Conservation (phyloP, 2,888 invertebrate genomes). For the Eucriotettix oculatus region DNA sequence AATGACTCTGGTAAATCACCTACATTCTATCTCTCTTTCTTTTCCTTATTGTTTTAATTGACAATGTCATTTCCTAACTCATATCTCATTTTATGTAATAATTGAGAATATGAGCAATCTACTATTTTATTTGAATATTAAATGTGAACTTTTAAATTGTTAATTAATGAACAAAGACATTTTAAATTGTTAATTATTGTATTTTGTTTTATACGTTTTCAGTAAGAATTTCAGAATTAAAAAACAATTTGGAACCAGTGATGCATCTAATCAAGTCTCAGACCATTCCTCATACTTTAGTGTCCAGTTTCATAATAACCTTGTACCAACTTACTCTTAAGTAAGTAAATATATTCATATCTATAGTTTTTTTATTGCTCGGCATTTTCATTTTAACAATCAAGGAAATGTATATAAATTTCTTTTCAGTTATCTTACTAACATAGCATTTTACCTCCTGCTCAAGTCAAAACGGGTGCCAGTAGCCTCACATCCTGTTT, state of each 20-base stretch:
- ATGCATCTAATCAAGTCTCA: slow-evolving; percentile 42
- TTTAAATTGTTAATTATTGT: no score
- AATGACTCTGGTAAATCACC: no score
- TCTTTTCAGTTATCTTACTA: slow-evolving; percentile 62
- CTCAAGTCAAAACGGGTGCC: slow-evolving; percentile 58
- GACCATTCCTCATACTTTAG: slow-evolving; percentile 43
- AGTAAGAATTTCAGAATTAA: slow-evolving; percentile 40
- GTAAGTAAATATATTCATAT: slow-evolving; percentile 20
- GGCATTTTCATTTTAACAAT: no score
- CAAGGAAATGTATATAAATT: neutral
- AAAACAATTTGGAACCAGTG: slow-evolving; percentile 48
- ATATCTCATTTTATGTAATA: no score
- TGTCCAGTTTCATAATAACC: slow-evolving; percentile 51
- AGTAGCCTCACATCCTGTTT: slow-evolving; percentile 74
- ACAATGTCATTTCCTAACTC: no score
- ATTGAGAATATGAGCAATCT: no score
- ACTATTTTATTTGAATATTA: no score
- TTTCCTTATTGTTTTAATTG: no score
- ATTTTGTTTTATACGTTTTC: slow-evolving; percentile 13
- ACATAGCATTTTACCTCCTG: slow-evolving; percentile 71
- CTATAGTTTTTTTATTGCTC: neutral
- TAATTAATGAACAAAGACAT: no score
- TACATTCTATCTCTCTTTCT: no score
- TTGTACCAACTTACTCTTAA: slow-evolving; percentile 34
- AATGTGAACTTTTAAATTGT: no score